Evolutionary conservation across 1,140 invertebrate genomes (phyloP).

Genomic region (Sitobion miscanthi): DNA sequence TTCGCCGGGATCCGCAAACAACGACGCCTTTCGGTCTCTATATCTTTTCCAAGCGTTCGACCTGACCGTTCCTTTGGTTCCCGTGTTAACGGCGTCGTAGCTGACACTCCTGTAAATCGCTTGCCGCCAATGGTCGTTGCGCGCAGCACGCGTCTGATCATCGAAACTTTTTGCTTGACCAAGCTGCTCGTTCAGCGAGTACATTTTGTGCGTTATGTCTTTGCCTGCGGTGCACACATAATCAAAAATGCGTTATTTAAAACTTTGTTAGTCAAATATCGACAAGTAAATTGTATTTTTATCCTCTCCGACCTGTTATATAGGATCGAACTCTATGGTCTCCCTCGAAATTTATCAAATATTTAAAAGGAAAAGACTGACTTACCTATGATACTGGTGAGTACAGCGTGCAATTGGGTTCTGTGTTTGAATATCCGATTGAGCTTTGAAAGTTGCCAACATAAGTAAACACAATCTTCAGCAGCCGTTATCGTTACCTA

Average conservation of each 20-base stretch:
- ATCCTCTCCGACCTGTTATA: too few relatives aligned
- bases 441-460: constrained; percentile 77
- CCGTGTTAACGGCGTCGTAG: constrained; percentile 80
- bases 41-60: constrained; percentile 70
- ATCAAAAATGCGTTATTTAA: background rate
- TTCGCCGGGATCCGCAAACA: constrained; percentile 63
- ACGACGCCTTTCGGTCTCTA: constrained; percentile 62
- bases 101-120: constrained; percentile 72
- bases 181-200: constrained; percentile 78
- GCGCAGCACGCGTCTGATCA: constrained; percentile 63
- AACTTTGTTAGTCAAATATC: background rate
- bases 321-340: too few relatives aligned
- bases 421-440: constrained; percentile 75
- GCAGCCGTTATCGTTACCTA: constrained; percentile 80
- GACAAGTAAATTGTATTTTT: background rate
- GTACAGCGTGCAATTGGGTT: constrained; percentile 74
- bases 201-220: constrained; percentile 85
- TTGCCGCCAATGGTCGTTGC: constrained; percentile 64
- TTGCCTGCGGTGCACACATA: constrained; percentile 66
- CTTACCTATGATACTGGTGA: constrained; percentile 79
- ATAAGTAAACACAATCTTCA: constrained; percentile 77
- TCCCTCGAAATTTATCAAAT: too few relatives aligned
- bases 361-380: constrained; percentile 18
- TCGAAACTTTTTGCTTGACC: constrained; percentile 65
- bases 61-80: constrained; percentile 73